phyloP scores from a whole-genome alignment of 2,888 invertebrate species.

The Diaphora mendica region DNA sequence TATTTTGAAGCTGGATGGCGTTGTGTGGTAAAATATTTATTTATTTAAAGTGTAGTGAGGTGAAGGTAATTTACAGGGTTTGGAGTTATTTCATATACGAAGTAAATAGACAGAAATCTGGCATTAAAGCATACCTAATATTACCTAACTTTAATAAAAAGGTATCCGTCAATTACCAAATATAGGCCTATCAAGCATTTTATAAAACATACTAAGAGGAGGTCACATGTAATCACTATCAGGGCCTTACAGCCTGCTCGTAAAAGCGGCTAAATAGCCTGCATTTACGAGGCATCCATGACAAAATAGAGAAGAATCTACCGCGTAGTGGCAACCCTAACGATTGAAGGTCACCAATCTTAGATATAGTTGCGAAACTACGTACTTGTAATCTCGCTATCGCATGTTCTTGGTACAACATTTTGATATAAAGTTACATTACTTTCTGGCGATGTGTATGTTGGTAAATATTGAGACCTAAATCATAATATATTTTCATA shows the following conservation, averaged over 20 bases:
- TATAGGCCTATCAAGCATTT: background rate
- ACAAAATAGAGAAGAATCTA: slow-evolving; percentile 16
- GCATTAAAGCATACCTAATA: background rate
- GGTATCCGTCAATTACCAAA: slow-evolving; percentile 9
- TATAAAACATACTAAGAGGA: slow-evolving; percentile 25
- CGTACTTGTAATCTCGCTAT: background rate
- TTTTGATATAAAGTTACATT: background rate
- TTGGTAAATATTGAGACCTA: background rate
- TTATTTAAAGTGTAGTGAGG: background rate
- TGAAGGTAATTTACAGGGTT: background rate
- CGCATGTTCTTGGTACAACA: slow-evolving; percentile 2
- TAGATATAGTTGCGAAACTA: slow-evolving; percentile 12
- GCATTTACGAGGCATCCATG: slow-evolving; percentile 39
- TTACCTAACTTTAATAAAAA: background rate
- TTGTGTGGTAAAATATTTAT: too few species aligned
- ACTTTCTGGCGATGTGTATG: background rate
- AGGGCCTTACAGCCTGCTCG: slow-evolving; percentile 32
- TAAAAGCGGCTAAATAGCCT: slow-evolving; percentile 37
- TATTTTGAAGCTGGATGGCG: too few species aligned
- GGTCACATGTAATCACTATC: slow-evolving; percentile 39
- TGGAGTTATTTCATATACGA: background rate
- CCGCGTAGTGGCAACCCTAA: slow-evolving; percentile 6
- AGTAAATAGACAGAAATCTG: background rate
- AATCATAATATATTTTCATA: background rate
- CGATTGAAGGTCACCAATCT: slow-evolving; percentile 11